phyloP scores from a whole-genome alignment of 2,888 invertebrate genomes.

The Heliothis peltigera region DNA sequence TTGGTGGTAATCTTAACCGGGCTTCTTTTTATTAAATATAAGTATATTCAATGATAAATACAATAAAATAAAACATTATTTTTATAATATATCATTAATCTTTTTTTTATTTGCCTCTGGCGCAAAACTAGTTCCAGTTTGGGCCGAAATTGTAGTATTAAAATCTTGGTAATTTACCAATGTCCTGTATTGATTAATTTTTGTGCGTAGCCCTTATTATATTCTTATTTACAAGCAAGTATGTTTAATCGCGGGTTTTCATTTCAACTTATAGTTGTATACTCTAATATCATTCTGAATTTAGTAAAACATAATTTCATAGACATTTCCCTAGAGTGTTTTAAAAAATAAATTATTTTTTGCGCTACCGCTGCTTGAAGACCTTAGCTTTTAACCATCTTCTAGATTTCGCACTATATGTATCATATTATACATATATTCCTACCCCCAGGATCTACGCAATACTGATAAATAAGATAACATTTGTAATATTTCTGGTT shows the following conservation, averaged over 20 bases:
- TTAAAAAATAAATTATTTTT: constrained; percentile 8
- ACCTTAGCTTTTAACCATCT: constrained; percentile 8
- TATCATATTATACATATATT: constrained; percentile 14
- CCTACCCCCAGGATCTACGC: constrained; percentile 20
- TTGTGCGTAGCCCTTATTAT: too few relatives aligned
- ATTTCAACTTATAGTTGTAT: constrained; percentile 36
- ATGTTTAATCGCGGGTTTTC: not conserved
- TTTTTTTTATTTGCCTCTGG: too few relatives aligned
- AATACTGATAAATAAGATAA: constrained; percentile 40
- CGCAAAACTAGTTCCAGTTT: too few relatives aligned
- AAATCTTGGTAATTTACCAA: too few relatives aligned
- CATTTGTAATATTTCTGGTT: constrained; percentile 41
- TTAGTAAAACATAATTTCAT: constrained; percentile 9
- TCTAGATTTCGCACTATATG: constrained; percentile 3
- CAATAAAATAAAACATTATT: too few relatives aligned
- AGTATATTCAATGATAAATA: too few relatives aligned
- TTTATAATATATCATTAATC: too few relatives aligned
- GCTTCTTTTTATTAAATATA: too few relatives aligned
- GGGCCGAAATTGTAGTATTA: too few relatives aligned
- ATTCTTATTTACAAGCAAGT: not conserved
- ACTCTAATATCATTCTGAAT: constrained; percentile 34
- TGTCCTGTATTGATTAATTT: too few relatives aligned
- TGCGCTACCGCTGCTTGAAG: not conserved
- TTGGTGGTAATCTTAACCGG: too few relatives aligned
- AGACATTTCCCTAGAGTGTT: constrained; percentile 36